Base-by-base conservation (phyloP, 2,113 vertebrate species). In the Gopherus evgoodei region DNA sequence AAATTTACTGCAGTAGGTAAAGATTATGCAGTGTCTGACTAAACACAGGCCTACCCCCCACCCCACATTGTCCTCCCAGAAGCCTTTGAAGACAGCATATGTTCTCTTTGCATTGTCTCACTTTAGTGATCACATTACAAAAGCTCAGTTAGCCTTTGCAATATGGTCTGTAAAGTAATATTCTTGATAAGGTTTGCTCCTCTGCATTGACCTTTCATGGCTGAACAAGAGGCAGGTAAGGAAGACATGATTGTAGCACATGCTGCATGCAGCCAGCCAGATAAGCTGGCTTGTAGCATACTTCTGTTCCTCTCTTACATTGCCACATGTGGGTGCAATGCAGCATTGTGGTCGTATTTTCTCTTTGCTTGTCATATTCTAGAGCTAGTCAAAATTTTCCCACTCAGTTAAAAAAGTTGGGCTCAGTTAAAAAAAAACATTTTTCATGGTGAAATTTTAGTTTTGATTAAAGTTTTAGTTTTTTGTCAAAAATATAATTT, bases 61-160 rank as follows among this genome's bases (percentile, higher is more conserved):
- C 24, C 22, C 22, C 8, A 6, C 11, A 59, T 9, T 35, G 8
- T 44, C 24, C 47, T 6, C 10, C 75, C 75, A 78, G 11, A 12
- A 78, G 24, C 86, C 5, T 0, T 44, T 1, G 2, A 50, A 44
- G 27, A 72, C 80, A 44, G 27, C 56, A 1, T 72, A 0, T 0
- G 17, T 24, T n/a, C 86, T 6, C 11, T 83, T 19, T 57, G 5
- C 78, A 4, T 0, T 2, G 49, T 79, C 25, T 24, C 35, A 1
- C 42, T n/a, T 27, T 1, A 19, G 53, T 0, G 1, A 25, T 3
- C 0, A 1, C 86, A n/a, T 0, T 35, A 13, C 42, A 31, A 44
- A 44, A 56, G 86, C 35, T 5, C 29, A 6, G 49, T 56, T 86
- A n/a, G 25, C 42, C 59, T 4, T 52, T 35, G 54, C 81, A 27